A percentile compares a stretch with the other conserved stretches of the same genome.
phyloP scores from a whole-genome alignment of 2,113 vertebrate genomes.

The Chaenocephalus aceratus region DNA sequence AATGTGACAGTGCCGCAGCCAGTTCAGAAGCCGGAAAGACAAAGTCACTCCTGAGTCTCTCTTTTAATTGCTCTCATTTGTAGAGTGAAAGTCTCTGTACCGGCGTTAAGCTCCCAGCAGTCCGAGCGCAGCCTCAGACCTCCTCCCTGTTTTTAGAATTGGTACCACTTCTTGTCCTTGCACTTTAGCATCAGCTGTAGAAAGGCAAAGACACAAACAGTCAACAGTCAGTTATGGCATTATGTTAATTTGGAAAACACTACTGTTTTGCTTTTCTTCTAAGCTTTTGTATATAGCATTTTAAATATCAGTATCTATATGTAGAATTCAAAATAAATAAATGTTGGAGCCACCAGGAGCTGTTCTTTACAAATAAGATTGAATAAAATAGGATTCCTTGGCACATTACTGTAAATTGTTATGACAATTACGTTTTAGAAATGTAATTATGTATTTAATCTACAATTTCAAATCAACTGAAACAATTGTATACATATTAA shows the following conservation, averaged over 20 bases:
- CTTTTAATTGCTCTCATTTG: conserved; percentile 58
- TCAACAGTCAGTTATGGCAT: background rate
- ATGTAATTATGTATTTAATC: background rate
- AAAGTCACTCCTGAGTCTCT: conserved; percentile 69
- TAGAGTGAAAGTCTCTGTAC: conserved; percentile 79
- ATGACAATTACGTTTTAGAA: no score
- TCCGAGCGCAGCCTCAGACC: conserved; percentile 64
- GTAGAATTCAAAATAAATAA: background rate
- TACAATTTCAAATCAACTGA: no score
- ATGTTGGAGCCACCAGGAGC: background rate
- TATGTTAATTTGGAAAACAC: background rate
- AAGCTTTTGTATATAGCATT: background rate
- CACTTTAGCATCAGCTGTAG: conserved; percentile 97
- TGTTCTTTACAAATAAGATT: background rate
- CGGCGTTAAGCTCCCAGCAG: conserved; percentile 75
- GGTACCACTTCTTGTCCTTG: conserved; percentile 99
- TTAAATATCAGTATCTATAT: background rate
- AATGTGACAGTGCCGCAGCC: conserved; percentile 57
- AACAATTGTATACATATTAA: no score
- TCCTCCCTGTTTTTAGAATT: conserved; percentile 88
- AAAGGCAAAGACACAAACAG: conserved; percentile 25
- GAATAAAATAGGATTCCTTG: background rate
- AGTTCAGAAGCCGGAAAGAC: conserved; percentile 66
- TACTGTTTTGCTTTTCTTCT: background rate
- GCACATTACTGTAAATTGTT: background rate